Conservation (phyloP, 1,140 invertebrate genomes). For the Drosophila nannoptera region DNA sequence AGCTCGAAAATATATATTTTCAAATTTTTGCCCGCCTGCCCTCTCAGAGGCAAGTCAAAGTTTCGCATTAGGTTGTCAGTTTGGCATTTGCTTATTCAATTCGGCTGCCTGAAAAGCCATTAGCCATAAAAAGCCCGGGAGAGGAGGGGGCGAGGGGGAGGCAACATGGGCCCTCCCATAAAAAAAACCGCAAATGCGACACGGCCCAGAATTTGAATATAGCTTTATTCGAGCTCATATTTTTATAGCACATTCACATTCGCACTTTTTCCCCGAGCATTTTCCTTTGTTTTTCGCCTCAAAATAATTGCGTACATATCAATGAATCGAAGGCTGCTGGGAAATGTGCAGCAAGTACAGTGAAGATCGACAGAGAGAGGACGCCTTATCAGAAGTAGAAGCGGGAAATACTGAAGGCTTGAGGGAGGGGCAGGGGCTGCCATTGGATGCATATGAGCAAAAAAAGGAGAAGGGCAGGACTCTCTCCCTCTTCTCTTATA, state of each 20-base stretch:
- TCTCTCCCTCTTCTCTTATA: too few relatives aligned
- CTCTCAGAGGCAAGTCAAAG: constrained; percentile 26
- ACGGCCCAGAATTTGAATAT: constrained; percentile 30
- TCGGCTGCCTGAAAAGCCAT: constrained; percentile 50
- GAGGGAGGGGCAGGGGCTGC: too few relatives aligned
- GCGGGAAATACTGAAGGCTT: too few relatives aligned
- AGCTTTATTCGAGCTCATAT: not conserved
- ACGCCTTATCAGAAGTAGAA: too few relatives aligned
- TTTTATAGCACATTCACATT: constrained; percentile 39
- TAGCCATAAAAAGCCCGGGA: constrained; percentile 51
- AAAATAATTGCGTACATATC: too few relatives aligned
- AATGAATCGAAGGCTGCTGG: too few relatives aligned
- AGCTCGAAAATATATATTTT: constrained; percentile 48
- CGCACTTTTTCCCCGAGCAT: constrained; percentile 24
- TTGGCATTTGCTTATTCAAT: constrained; percentile 54
- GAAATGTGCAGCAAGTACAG: too few relatives aligned
- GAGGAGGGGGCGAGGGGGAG: too few relatives aligned
- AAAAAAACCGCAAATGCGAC: constrained; percentile 30
- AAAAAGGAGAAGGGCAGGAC: too few relatives aligned
- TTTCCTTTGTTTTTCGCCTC: constrained; percentile 2
- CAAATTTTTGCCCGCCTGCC: constrained; percentile 56
- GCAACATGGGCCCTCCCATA: not conserved
- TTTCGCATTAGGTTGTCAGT: constrained; percentile 40
- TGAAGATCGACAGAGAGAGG: too few relatives aligned
- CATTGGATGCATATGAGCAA: too few relatives aligned